Conservation (phyloP, 2,113 vertebrate genomes). For the Pangasianodon hypophthalmus region DNA sequence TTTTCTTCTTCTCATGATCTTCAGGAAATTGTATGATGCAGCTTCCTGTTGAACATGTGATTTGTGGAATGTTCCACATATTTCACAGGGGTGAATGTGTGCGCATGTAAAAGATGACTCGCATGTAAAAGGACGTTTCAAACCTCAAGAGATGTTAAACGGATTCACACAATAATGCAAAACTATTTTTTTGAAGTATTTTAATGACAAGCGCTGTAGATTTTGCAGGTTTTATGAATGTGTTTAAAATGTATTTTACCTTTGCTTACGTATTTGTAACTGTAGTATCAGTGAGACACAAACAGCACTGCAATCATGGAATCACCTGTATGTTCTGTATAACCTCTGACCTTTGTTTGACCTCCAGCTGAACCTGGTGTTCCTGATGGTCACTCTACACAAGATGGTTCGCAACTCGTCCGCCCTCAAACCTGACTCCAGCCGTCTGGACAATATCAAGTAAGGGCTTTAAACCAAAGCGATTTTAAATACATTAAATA, state of each 20-base stretch:
- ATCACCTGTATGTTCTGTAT: background rate
- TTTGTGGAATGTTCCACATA: no score
- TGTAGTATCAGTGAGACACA: background rate
- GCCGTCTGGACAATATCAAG: constrained; percentile 89
- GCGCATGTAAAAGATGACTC: background rate
- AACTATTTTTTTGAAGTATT: no score
- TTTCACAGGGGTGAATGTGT: no score
- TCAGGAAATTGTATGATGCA: background rate
- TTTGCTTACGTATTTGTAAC: background rate
- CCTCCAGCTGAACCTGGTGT: constrained; percentile 85
- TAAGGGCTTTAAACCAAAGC: constrained; percentile 61
- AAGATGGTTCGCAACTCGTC: constrained; percentile 90
- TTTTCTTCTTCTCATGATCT: background rate
- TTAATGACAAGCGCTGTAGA: no score
- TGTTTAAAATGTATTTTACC: background rate
- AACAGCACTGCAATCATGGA: background rate
- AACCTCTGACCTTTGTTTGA: background rate
- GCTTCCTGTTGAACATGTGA: no score
- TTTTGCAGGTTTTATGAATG: no score
- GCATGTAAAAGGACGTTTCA: background rate
- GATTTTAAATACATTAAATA: no score
- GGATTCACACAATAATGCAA: background rate
- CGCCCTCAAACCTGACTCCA: constrained; percentile 90
- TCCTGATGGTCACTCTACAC: constrained; percentile 91
- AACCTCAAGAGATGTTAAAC: no score